phyloP scores from a whole-genome alignment of 1,140 invertebrate genomes.

The Temnothorax curvispinosus region DNA sequence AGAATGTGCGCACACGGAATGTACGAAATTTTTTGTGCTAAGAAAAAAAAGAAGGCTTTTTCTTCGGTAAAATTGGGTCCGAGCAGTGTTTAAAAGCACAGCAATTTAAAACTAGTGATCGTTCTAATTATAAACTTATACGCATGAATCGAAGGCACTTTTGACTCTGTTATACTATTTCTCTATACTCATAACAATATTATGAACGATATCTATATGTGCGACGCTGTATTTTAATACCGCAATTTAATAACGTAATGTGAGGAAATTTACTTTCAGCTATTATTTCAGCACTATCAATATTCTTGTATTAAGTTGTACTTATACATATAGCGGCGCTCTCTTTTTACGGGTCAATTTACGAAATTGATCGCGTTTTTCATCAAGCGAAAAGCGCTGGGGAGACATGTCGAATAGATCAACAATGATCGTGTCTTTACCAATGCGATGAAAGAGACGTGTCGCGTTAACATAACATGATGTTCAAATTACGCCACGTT shows the following conservation, averaged over 20 bases:
- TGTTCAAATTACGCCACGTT: constrained; percentile 1
- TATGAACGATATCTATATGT: not conserved
- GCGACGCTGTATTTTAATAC: no score
- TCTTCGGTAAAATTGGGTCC: not conserved
- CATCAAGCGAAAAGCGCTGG: not conserved
- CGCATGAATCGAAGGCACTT: not conserved
- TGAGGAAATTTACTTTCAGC: not conserved
- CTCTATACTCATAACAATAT: not conserved
- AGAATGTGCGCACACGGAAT: not conserved
- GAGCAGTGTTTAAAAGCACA: not conserved
- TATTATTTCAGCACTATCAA: not conserved
- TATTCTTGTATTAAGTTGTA: no score
- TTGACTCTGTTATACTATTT: not conserved
- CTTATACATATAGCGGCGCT: not conserved
- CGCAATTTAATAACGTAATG: not conserved
- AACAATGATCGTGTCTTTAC: constrained; percentile 18
- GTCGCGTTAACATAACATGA: not conserved
- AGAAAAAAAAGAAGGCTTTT: not conserved
- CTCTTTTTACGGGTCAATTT: constrained; percentile 11
- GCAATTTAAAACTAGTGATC: not conserved
- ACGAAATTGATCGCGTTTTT: constrained; percentile 15
- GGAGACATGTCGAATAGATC: constrained; percentile 1
- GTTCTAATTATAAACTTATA: not conserved
- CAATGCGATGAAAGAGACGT: not conserved
- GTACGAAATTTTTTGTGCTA: not conserved